Conservation (phyloP, 2,888 invertebrate species). For the Tachina fera region DNA sequence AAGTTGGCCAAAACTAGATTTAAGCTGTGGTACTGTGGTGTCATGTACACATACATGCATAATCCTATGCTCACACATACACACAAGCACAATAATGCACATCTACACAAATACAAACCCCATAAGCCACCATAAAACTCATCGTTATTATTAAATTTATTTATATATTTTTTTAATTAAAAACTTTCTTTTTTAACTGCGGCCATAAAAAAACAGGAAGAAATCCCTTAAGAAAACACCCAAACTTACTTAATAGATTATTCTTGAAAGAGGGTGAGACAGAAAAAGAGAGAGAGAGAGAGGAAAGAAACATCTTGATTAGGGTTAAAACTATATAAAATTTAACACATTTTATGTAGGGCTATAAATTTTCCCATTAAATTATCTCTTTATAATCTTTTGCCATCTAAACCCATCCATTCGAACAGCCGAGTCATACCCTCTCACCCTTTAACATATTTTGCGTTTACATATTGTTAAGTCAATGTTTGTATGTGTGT, state of each 20-base stretch:
- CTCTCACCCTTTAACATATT: background rate
- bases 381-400: conserved; percentile 52
- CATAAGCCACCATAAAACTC: conserved; percentile 43
- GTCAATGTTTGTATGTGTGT: too few relatives aligned
- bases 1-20: conserved; percentile 22
- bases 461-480: background rate
- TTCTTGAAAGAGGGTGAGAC: background rate
- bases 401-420: conserved; percentile 22
- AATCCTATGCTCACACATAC: background rate
- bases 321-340: conserved; percentile 60
- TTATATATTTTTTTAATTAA: conserved; percentile 60
- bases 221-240: conserved; percentile 38
- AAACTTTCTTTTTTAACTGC: conserved; percentile 61
- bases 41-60: background rate
- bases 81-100: too few relatives aligned
- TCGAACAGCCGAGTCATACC: background rate
- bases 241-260: background rate
- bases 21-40: conserved; percentile 45
- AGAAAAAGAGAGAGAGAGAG: background rate
- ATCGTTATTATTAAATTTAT: conserved; percentile 62
- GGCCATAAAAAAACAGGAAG: conserved; percentile 46
- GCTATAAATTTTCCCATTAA: conserved; percentile 57
- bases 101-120: conserved; percentile 7
- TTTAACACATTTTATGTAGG: conserved; percentile 58
- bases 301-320: conserved; percentile 43